Conservation (phyloP, 92 coral and sea anemone genomes). For the Palythoa grandis region DNA sequence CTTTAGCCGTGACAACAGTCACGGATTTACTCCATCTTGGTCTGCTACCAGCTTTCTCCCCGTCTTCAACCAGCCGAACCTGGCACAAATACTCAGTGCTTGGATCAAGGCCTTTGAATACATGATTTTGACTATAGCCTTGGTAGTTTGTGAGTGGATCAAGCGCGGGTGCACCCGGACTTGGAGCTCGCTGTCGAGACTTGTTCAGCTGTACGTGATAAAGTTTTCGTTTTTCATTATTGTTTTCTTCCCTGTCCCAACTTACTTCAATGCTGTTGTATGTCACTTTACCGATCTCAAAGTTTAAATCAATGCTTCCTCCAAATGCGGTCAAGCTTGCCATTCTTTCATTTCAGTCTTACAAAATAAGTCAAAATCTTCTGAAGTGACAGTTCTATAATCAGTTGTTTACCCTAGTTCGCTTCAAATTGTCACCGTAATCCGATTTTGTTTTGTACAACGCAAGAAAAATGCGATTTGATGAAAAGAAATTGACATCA, state of each 20-base stretch:
- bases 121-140: constrained; percentile 78
- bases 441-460: constrained; percentile 12
- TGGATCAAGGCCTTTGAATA: constrained; percentile 90
- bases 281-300: constrained; percentile 81
- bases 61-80: constrained; percentile 60
- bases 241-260: constrained; percentile 69
- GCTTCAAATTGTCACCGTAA: constrained; percentile 5
- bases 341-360: neutral
- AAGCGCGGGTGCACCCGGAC: constrained; percentile 85
- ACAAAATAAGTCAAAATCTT: neutral
- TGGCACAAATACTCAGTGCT: constrained; percentile 84
- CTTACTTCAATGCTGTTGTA: constrained; percentile 94
- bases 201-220: constrained; percentile 85
- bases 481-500: constrained; percentile 6
- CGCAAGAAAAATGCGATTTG: constrained; percentile 8
- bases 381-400: neutral
- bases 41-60: constrained; percentile 59
- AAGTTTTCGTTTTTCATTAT: constrained; percentile 60
- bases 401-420: neutral
- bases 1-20: constrained; percentile 79
- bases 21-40: constrained; percentile 81
- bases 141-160: constrained; percentile 92
- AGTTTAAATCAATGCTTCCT: neutral
- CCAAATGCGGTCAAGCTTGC: constrained; percentile 20
- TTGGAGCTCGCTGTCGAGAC: constrained; percentile 73